Evolutionary conservation across 37 sponge, comb jelly and placozoan species (phyloP).

Genomic region (Hexactinellida sp.): DNA sequence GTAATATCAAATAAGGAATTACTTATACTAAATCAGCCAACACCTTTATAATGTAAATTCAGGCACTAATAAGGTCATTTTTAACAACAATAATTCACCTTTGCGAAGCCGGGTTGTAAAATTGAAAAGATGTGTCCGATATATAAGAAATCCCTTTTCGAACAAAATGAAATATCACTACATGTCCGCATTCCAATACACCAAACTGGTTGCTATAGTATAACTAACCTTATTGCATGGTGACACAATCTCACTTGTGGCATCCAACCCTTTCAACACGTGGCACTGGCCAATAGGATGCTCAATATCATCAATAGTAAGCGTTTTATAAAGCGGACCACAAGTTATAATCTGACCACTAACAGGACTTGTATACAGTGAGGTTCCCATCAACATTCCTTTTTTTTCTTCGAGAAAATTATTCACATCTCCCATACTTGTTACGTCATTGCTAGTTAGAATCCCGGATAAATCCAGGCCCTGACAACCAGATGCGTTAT

Average conservation of each 20-base stretch:
- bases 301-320: background rate
- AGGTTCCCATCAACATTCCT: slow-evolving; percentile 4
- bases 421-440: background rate
- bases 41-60: too few relatives aligned
- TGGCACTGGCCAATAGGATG: background rate
- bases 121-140: too few relatives aligned
- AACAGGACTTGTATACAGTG: background rate
- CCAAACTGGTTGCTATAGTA: too few relatives aligned
- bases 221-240: background rate
- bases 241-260: background rate
- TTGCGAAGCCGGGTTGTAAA: too few relatives aligned
- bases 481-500: background rate
- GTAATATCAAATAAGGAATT: too few relatives aligned
- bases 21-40: too few relatives aligned
- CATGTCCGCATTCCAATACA: too few relatives aligned
- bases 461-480: background rate
- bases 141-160: too few relatives aligned
- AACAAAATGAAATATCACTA: too few relatives aligned
- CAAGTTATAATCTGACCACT: background rate
- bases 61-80: too few relatives aligned
- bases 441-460: background rate
- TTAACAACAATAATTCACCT: too few relatives aligned
- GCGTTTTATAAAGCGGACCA: background rate
- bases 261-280: background rate
- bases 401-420: background rate